These are phyloP conservation scores for Exephanes ischioxanthus DNA, from an alignment of 2,888 invertebrate genomes.

Conservation along the genomic window DNA sequence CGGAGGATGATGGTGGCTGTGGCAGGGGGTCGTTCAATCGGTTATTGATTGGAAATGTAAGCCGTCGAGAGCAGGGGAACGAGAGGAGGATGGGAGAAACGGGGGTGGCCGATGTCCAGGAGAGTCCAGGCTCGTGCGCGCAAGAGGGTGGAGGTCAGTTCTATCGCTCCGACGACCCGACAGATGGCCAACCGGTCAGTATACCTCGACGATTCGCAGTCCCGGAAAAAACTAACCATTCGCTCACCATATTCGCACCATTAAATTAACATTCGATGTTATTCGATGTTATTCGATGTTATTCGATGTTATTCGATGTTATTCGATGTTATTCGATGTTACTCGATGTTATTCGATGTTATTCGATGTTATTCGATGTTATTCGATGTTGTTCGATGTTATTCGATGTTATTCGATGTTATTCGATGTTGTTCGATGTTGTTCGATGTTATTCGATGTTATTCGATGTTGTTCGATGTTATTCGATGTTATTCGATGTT, in stretches of 20 bases:
- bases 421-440: too few relatives aligned
- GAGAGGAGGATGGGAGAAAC: conserved; percentile 66
- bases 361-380: too few relatives aligned
- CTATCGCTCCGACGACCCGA: conserved; percentile 76
- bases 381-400: too few relatives aligned
- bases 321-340: not conserved
- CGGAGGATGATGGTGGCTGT: conserved; percentile 69
- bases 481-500: too few relatives aligned
- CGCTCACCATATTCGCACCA: not conserved
- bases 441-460: too few relatives aligned
- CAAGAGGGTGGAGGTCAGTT: conserved; percentile 74
- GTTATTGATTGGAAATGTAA: conserved; percentile 84
- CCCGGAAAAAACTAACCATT: conserved; percentile 66
- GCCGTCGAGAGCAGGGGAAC: conserved; percentile 72
- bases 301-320: not conserved
- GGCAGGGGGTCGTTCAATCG: conserved; percentile 82
- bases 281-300: not conserved
- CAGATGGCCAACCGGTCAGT: conserved; percentile 83
- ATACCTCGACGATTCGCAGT: conserved; percentile 68
- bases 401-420: too few relatives aligned
- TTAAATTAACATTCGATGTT: not conserved
- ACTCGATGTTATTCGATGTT: too few relatives aligned
- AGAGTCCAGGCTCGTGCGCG: conserved; percentile 57
- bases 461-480: too few relatives aligned
- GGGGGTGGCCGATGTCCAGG: conserved; percentile 65